Base-by-base conservation (phyloP, 2,113 vertebrate genomes). In the Perccottus glenii region DNA sequence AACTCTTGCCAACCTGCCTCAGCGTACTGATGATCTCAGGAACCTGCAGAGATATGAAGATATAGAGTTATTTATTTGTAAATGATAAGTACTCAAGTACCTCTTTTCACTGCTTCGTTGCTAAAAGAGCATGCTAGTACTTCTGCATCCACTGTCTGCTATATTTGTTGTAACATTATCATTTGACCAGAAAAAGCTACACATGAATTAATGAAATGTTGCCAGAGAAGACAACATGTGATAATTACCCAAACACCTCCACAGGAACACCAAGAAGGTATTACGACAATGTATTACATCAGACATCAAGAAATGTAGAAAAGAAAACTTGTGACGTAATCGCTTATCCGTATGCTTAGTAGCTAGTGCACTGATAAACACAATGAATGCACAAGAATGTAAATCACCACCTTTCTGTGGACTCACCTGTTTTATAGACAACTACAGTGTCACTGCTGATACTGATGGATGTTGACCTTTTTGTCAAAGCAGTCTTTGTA, bases 11-110 rank as follows among this genome's bases (percentile, higher is more conserved):
- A 0, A 95, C 98, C 87, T 98, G 96, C 58, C 98, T 92, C 82
- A 99, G 92, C 51, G 95, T 94, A 85, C 93, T 95, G 89, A 99
- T 99, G 90, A 99, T 98, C 91, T 99, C 96, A 75, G 96, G 96
- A 85, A 99, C 98, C 92, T 93, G 77, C 33, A 78, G 32, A 32
- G 32, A 64, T 7, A 48, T 19, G 2, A 32, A 45, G 51, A 52
- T 62, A 27, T 6, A 50, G 12, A 78, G 33, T 27, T 11, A 35
- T 2, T 10, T 4, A 11, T 33, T 52, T 52, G 3, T 11, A 46
- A 11, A 46, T 14, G 11, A 27, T 3, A 27, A 27, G 19, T 27
- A 27, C 19, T 27, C 3, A 3, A 27, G 1, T 27, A 27, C 19
- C 19, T 27, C 19, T 27, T 27, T 27, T 27, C 19, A 27, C 19